Evolutionary conservation across 2,797 vertebrate genomes (phyloP).

Genomic region (Syndactyla subalaris): DNA sequence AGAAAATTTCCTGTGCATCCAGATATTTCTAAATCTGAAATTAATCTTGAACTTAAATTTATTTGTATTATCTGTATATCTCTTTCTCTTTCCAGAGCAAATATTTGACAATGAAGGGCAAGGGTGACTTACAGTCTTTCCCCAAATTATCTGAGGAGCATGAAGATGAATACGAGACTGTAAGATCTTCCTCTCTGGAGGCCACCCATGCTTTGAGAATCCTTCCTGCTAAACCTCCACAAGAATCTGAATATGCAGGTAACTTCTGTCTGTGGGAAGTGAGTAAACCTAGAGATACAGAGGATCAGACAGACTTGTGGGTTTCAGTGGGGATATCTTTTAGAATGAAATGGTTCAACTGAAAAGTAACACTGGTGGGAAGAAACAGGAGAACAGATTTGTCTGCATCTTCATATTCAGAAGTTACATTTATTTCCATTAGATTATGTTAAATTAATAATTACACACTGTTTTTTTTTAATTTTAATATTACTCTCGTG

Average conservation of each 20-base stretch:
- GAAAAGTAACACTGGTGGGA: neutral
- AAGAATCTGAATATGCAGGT: slow-evolving; percentile 77
- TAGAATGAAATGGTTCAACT: neutral
- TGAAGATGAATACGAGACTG: slow-evolving; percentile 57
- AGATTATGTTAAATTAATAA: neutral
- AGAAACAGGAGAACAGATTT: neutral
- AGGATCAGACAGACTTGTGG: neutral
- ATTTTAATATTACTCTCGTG: neutral
- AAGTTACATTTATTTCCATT: neutral
- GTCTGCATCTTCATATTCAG: neutral
- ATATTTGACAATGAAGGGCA: neutral
- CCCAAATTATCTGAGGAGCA: neutral
- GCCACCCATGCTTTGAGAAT: slow-evolving; percentile 33
- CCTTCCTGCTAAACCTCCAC: slow-evolving; percentile 65
- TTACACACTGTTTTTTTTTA: neutral
- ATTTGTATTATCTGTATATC: neutral
- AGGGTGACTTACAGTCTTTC: neutral
- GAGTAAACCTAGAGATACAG: neutral
- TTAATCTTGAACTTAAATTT: neutral
- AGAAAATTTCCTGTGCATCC: neutral
- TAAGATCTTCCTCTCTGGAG: neutral
- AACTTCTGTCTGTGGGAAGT: neutral
- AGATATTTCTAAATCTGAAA: neutral
- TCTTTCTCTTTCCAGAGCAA: slow-evolving; percentile 29
- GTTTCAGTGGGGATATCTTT: neutral